Percentiles rank a stretch among this genome's conserved stretches.
These are phyloP conservation scores for Astyanax mexicanus DNA, from an alignment of 2,797 vertebrate species.

Conservation along the genomic window DNA sequence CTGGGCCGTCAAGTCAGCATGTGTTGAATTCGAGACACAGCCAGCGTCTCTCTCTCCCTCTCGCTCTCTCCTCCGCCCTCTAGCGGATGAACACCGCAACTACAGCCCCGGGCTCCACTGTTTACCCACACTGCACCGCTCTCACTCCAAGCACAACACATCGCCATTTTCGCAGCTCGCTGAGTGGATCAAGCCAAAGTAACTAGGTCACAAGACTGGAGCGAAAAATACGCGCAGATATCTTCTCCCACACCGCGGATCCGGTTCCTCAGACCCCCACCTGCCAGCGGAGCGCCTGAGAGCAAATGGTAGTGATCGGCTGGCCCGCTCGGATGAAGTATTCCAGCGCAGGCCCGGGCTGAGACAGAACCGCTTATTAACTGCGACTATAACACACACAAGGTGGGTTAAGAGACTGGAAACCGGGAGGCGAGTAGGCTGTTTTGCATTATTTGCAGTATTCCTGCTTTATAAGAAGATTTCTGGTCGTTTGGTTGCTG, in stretches of 20 bases:
- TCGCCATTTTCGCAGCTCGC: slow-evolving; percentile 45
- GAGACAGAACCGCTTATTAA: slow-evolving; percentile 4
- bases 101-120: not conserved
- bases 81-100: not conserved
- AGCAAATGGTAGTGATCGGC: slow-evolving; percentile 50
- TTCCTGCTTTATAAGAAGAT: too few relatives aligned
- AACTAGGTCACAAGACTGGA: slow-evolving; percentile 47
- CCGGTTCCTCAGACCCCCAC: not conserved
- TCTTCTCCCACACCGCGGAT: not conserved
- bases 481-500: too few relatives aligned
- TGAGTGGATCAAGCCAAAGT: slow-evolving; percentile 5
- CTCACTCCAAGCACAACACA: slow-evolving; percentile 39
- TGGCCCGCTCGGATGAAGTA: slow-evolving; percentile 46
- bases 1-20: too few relatives aligned
- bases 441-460: too few relatives aligned
- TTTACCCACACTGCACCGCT: slow-evolving; percentile 54
- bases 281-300: slow-evolving; percentile 9
- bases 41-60: too few relatives aligned
- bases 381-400: not conserved
- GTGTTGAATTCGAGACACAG: too few relatives aligned
- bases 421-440: too few relatives aligned
- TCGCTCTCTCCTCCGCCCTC: not conserved
- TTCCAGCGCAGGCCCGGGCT: slow-evolving; percentile 46
- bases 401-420: slow-evolving; percentile 25
- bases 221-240: not conserved